These are phyloP conservation scores for Trissolcus japonicus DNA, from an alignment of 2,888 invertebrate species.

Conservation along the genomic window DNA sequence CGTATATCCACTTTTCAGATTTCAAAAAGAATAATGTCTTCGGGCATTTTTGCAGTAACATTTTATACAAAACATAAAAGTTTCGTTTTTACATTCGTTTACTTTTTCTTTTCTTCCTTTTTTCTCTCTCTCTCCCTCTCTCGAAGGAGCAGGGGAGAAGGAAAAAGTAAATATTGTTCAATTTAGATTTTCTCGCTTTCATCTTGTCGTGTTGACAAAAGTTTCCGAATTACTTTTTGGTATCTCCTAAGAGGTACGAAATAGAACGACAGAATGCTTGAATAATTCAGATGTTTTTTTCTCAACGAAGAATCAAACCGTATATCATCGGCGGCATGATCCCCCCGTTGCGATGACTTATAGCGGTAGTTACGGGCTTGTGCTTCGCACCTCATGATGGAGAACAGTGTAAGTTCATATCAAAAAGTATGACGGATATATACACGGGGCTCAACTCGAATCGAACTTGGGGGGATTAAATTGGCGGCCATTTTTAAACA, in stretches of 20 bases:
- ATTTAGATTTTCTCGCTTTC: constrained; percentile 6
- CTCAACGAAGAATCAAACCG: constrained; percentile 38
- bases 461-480: not conserved
- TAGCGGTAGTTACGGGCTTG: constrained; percentile 46
- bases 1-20: constrained; percentile 3
- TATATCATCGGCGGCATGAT: constrained; percentile 40
- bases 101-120: too few relatives aligned
- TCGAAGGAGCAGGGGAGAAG: too few relatives aligned
- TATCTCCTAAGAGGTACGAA: constrained; percentile 13
- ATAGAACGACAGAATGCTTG: constrained; percentile 34
- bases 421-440: constrained; percentile 36
- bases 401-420: constrained; percentile 43
- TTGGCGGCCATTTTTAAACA: not conserved
- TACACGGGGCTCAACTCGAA: not conserved
- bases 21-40: constrained; percentile 5
- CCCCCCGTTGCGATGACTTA: constrained; percentile 44
- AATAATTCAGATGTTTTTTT: constrained; percentile 48
- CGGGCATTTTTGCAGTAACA: too few relatives aligned
- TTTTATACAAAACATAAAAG: not conserved
- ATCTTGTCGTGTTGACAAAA: not conserved
- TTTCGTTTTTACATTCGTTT: not conserved
- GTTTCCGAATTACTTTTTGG: not conserved
- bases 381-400: constrained; percentile 47
- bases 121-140: too few relatives aligned
- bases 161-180: not conserved